Evolutionary conservation across 2,797 vertebrate genomes (phyloP), one percentile per base, ranked within the genome.

Genomic region (Coccyzus lansbergi): DNA sequence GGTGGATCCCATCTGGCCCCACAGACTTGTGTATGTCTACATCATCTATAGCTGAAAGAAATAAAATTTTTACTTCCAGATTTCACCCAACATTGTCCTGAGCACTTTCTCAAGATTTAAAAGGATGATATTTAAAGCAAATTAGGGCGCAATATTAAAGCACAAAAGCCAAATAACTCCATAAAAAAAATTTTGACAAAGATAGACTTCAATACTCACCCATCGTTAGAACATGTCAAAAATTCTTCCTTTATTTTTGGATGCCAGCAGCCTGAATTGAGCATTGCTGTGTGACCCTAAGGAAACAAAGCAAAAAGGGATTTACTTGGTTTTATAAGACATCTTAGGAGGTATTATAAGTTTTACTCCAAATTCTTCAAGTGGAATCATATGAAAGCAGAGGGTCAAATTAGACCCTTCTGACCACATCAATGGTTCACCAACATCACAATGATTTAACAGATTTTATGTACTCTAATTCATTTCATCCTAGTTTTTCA

Each of bases 221-320:
- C 99, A 85, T 99, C 99, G 93, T 99, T 99, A 92, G 99, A 99
- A 97, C 99, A 99, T 8, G 99, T 99, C 97, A 99, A 98, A 97
- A 99, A 99, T 96, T 99, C 99, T 88, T 99, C 99, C 95, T 99
- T 99, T 87, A 99, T 98, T 97, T 99, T 99, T 65, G 99, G 99
- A 95, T 99, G 99, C 99, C 99, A 99, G 88, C 98, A 99, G 70
- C 99, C 99, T 93, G 98, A 97, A 88, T 99, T 99, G 76, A 99
- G 98, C 99, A 99, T 99, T 59, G 99, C 99, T n/a, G 99, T 99
- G 95, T 99, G 99, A 78, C 99, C 99, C 99, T 99, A 96, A 79
- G 92, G 58, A 90, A 88, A 79, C 67, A 78, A 97, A 95, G 7
- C 6, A 81, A 4, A 87, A 72, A 53, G 15, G 2, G 5, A 68